Evolutionary conservation across 1,140 invertebrate species (phyloP), one percentile per base, ranked within the genome.

Genomic region (Dendroctonus valens): DNA sequence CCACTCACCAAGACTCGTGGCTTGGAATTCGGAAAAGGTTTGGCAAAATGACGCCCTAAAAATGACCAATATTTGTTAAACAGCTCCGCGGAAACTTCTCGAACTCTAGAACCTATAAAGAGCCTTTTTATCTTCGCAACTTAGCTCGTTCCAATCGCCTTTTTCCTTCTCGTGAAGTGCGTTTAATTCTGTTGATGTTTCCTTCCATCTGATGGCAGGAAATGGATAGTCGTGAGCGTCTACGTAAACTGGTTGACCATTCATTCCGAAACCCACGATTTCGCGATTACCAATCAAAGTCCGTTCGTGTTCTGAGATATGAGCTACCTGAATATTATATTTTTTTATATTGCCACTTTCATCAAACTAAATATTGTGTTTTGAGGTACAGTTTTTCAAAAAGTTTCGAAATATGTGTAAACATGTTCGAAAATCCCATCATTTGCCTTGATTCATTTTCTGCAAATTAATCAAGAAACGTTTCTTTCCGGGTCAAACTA

Each of bases 61-160:
- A 49, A 63, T 3, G 26, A 26, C 26, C 26, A 44, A 65, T 3
- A 50, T 2, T 15, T 51, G 2, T 9, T n/a, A 38, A 49, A 26
- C 5, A 49, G 12, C n/a, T 9, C 42, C 5, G 15, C 6, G 42
- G 57, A 42, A 48, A 48, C n/a, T 46, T 42, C 46, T 5, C 3
- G 37, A 41, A 52, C 37, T 61, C 41, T 26, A 3, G 57, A 49
- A 65, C 63, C 63, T 48, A 82, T 98, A 98, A n/a, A 98, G 79
- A 0, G 84, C 83, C 83, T 98, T 98, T 79, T 97, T 98, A 73
- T 99, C 96, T 71, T 94, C 91, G 0, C 91, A 74, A 6, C 89
- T 87, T 5, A 99, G 77, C 69, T 91, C 91, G 69, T 89, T 91
- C 96, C 96, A 99, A 75, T 97, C 94, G 38, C 91, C 93, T 79